Percentiles rank a stretch among this genome's conserved stretches.
phyloP scores from a whole-genome alignment of 2,888 invertebrate species.

The Nemotelus nigrinus region DNA sequence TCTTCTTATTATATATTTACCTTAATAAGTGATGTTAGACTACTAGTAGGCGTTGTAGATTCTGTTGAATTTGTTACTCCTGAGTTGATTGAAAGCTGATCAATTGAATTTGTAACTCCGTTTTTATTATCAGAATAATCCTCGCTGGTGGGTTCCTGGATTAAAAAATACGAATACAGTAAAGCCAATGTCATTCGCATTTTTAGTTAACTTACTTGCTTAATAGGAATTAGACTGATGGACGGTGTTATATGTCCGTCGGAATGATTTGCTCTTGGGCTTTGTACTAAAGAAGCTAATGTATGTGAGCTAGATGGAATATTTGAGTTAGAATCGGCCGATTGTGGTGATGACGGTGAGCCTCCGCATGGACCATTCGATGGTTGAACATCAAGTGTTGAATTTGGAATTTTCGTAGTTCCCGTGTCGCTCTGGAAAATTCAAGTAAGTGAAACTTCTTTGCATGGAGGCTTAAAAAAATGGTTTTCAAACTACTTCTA shows the following conservation, averaged over 20 bases:
- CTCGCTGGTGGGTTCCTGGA: conserved; percentile 56
- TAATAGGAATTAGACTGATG: conserved; percentile 86
- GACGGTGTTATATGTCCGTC: conserved; percentile 78
- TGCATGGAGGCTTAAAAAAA: neutral
- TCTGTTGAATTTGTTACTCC: conserved; percentile 60
- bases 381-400: conserved; percentile 52
- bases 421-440: conserved; percentile 55
- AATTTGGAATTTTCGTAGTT: conserved; percentile 49
- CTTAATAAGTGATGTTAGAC: conserved; percentile 82
- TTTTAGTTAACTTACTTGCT: conserved; percentile 69
- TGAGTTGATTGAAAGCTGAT: conserved; percentile 64
- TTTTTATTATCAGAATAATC: conserved; percentile 53
- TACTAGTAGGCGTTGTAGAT: conserved; percentile 70
- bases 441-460: too few relatives aligned
- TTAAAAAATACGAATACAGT: neutral
- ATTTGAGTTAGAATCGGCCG: conserved; percentile 80
- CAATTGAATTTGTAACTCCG: conserved; percentile 58
- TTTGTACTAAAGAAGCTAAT: conserved; percentile 50
- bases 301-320: conserved; percentile 77
- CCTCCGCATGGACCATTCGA: conserved; percentile 57
- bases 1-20: conserved; percentile 59
- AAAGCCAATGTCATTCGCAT: neutral
- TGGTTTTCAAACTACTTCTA: too few relatives aligned
- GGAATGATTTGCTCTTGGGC: conserved; percentile 58
- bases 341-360: conserved; percentile 79